Conservation (phyloP, 2,888 invertebrate genomes). For the Corbicula japonica region DNA sequence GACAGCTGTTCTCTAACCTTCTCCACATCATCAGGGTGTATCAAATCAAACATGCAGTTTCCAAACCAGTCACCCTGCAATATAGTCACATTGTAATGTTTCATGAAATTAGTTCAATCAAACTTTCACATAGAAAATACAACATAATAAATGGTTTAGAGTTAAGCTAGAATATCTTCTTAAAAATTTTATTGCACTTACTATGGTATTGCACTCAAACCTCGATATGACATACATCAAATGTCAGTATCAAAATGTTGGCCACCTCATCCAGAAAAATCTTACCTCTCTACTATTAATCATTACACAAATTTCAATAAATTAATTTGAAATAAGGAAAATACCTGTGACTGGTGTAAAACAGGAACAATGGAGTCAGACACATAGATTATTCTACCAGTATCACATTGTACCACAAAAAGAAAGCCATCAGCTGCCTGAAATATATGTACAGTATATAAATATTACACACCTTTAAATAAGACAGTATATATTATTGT, state of each 20-base stretch:
- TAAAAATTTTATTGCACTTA: too few relatives aligned
- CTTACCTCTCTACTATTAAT: too few relatives aligned
- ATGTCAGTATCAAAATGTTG: not conserved
- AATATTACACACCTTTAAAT: too few relatives aligned
- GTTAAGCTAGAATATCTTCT: too few relatives aligned
- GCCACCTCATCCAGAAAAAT: not conserved
- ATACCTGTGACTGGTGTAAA: constrained; percentile 96
- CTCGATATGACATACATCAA: not conserved
- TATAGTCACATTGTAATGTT: too few relatives aligned
- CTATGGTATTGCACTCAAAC: too few relatives aligned
- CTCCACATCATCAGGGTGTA: constrained; percentile 99
- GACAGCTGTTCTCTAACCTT: constrained; percentile 98
- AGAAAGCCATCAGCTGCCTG: constrained; percentile 99
- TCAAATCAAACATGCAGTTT: constrained; percentile 96
- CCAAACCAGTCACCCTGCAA: constrained; percentile 98
- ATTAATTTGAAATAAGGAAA: not conserved
- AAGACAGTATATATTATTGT: too few relatives aligned
- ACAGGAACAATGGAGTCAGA: constrained; percentile 99
- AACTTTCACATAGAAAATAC: too few relatives aligned
- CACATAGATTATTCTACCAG: constrained; percentile 98
- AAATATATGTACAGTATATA: too few relatives aligned
- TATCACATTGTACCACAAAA: constrained; percentile 98
- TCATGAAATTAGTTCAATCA: too few relatives aligned
- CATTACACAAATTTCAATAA: too few relatives aligned
- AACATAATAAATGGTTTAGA: too few relatives aligned